Evolutionary conservation across 2,113 vertebrate species (phyloP).

Genomic region (Zosterops pallidus): DNA sequence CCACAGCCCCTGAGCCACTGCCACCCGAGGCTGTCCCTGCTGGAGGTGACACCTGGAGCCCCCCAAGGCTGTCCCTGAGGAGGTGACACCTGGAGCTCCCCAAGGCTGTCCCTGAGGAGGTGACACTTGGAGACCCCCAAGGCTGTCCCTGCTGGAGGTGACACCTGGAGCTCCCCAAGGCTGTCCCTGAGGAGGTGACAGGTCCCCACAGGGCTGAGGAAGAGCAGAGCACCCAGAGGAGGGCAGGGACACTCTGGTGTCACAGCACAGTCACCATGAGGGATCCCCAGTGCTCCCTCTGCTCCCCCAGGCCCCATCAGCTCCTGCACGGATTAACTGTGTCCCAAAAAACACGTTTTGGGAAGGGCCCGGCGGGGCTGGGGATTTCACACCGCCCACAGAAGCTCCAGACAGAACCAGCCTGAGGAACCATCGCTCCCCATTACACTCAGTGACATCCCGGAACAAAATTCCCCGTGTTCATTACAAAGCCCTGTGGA

Average conservation of each 20-base stretch:
- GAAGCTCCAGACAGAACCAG: neutral
- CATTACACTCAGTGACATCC: neutral
- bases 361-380: neutral
- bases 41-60: no score
- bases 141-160: no score
- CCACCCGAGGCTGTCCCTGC: neutral
- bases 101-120: neutral
- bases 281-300: neutral
- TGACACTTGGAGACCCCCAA: no score
- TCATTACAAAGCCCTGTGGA: neutral
- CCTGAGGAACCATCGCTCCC: neutral
- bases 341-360: neutral
- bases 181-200: neutral
- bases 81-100: neutral
- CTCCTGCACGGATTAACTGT: neutral
- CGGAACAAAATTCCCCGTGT: neutral
- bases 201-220: neutral
- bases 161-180: no score
- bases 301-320: neutral
- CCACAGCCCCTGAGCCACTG: fast-evolving
- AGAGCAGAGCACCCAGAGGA: neutral
- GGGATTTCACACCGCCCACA: neutral
- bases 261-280: fast-evolving
- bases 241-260: neutral
- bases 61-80: no score